Base-by-base conservation (phyloP, 2,797 vertebrate species). In the Phoeniculus purpureus region DNA sequence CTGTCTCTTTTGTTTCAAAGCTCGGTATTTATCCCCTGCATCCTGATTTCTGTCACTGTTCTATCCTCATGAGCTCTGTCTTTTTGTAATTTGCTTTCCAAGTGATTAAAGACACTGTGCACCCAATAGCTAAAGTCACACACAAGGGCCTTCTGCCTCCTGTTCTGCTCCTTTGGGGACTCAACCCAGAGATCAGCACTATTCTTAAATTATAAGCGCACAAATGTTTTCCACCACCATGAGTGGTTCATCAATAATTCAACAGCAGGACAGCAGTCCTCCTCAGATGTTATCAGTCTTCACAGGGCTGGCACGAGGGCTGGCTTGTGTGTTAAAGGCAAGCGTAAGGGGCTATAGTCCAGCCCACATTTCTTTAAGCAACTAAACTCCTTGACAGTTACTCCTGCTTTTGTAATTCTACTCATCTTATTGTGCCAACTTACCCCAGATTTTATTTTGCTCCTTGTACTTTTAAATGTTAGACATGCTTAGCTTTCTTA, bases 361-460 rank as follows among this genome's bases (percentile, higher is more conserved):
- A 82, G 68, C 61, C 21, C 68, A 21, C 51, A 23, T 71, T 93
- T 75, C 90, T 88, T 71, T 58, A 54, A 85, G 77, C 68, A 75
- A 50, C 70, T 55, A 52, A 91, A 76, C 71, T 84, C 62, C 83
- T 66, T 26, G 52, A 45, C 79, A 76, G 26, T 78, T 60, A 23
- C 65, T 62, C 43, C 21, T 23, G n/a, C 82, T 90, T 72, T 32
- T 32, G 13, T 62, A n/a, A 22, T 68, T 77, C 74, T 60, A 4
- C 67, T 90, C 59, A 34, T 74, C 61, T 67, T 0, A 0, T 32
- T 48, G 48, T 82, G 86, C 62, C 70, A 80, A 66, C 31, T 80
- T 77, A 65, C 56, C 66, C 72, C 62, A 52, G 48, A 56, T 77
- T 58, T 76, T 55, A 56, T 52, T 74, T 77, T 61, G 58, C 43